Evolutionary conservation across 2,888 invertebrate genomes (phyloP).

Genomic region (Drosophila stalkeri): DNA sequence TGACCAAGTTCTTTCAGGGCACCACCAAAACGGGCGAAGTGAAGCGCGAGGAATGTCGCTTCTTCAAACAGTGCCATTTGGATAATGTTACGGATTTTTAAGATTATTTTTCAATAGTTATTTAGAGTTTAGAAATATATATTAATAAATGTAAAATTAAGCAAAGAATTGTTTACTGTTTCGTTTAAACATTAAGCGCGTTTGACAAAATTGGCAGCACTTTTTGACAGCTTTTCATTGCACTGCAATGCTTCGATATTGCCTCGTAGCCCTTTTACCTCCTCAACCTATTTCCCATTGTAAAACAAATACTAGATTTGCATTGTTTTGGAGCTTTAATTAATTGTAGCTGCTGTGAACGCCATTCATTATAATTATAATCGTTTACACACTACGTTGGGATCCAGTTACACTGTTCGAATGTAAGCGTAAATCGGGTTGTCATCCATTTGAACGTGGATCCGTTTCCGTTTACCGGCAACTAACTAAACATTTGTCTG

Average conservation of each 20-base stretch:
- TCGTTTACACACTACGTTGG: constrained; percentile 56
- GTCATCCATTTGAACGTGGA: constrained; percentile 20
- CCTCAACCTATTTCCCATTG: too few species aligned
- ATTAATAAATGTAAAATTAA: neutral
- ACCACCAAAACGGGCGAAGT: constrained; percentile 83
- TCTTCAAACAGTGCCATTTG: constrained; percentile 89
- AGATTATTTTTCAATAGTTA: constrained; percentile 21
- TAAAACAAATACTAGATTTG: neutral
- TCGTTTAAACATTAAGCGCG: neutral
- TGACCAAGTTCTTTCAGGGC: constrained; percentile 87
- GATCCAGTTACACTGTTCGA: constrained; percentile 79
- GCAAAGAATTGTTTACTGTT: neutral
- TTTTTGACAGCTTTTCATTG: neutral
- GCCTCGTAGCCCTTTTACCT: too few species aligned
- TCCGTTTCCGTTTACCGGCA: constrained; percentile 18
- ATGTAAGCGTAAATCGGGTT: constrained; percentile 67
- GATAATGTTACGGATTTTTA: constrained; percentile 86
- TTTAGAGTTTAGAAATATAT: neutral
- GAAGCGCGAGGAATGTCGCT: constrained; percentile 87
- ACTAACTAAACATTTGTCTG: constrained; percentile 23
- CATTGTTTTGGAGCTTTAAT: constrained; percentile 56
- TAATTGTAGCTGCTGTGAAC: constrained; percentile 46
- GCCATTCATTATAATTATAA: constrained; percentile 36
- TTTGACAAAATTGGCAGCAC: neutral
- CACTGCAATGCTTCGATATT: neutral